Percentiles rank a stretch among this genome's conserved stretches.
Evolutionary conservation across 1,140 invertebrate genomes (phyloP).

Genomic region (Papilio dardanus): DNA sequence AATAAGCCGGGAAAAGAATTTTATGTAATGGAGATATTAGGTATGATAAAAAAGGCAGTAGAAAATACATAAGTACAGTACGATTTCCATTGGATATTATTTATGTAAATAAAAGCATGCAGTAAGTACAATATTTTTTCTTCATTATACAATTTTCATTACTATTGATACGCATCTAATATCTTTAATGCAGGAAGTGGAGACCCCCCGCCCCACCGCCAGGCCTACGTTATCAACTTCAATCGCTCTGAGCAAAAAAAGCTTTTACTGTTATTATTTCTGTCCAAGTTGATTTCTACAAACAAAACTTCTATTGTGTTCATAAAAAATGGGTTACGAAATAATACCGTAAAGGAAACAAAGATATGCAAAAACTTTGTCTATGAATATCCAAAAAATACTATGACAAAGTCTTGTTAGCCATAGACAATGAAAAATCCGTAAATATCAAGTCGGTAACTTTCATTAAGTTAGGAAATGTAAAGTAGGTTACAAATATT

Average conservation of each 20-base stretch:
- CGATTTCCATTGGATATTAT: background rate
- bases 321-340: background rate
- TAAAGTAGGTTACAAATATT: too few relatives aligned
- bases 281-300: conserved; percentile 5
- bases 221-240: background rate
- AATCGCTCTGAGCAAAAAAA: conserved; percentile 29
- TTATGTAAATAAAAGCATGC: background rate
- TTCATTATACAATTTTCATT: background rate
- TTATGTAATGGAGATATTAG: background rate
- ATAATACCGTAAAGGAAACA: background rate
- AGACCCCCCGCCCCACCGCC: background rate
- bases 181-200: conserved; percentile 28
- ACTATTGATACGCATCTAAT: background rate
- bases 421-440: too few relatives aligned
- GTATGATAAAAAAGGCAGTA: background rate
- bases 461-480: too few relatives aligned
- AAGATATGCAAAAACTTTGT: background rate
- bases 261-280: conserved; percentile 32
- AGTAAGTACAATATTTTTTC: background rate
- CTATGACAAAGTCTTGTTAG: too few relatives aligned
- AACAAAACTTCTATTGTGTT: conserved; percentile 15
- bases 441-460: too few relatives aligned
- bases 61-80: background rate
- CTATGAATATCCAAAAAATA: background rate
- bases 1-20: background rate